These are phyloP conservation scores for Alsophila aescularia DNA, from an alignment of 2,888 invertebrate genomes.

Conservation along the genomic window DNA sequence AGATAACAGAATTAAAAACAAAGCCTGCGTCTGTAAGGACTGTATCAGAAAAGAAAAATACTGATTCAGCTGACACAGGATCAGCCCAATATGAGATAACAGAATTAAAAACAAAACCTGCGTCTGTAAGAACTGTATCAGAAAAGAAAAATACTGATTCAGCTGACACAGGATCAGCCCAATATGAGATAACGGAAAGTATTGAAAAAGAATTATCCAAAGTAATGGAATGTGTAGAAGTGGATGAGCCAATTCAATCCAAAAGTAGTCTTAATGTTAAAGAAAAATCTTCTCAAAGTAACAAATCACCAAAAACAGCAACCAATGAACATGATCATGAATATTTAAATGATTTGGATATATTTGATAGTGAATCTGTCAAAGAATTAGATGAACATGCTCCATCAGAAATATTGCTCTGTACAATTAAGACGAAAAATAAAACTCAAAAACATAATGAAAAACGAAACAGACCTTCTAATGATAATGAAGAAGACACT, in stretches of 20 bases:
- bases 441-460: constrained; percentile 50
- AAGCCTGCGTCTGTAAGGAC: too few relatives aligned
- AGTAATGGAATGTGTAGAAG: constrained; percentile 58
- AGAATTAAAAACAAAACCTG: neutral
- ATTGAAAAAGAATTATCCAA: constrained; percentile 70
- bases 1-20: too few relatives aligned
- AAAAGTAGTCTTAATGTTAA: constrained; percentile 23
- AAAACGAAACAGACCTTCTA: constrained; percentile 57
- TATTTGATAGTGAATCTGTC: constrained; percentile 67
- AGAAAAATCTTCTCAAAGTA: constrained; percentile 14
- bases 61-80: too few relatives aligned
- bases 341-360: constrained; percentile 60
- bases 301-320: constrained; percentile 16
- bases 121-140: constrained; percentile 25
- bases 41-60: too few relatives aligned
- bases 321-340: constrained; percentile 43
- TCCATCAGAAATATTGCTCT: constrained; percentile 65
- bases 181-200: constrained; percentile 73
- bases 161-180: constrained; percentile 67
- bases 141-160: constrained; percentile 67
- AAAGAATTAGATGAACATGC: constrained; percentile 56
- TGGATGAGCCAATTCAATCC: constrained; percentile 26
- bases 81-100: too few relatives aligned
- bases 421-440: constrained; percentile 47
- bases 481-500: constrained; percentile 43